Evolutionary conservation across 2,797 vertebrate species (phyloP).

Genomic region (Allenopithecus nigroviridis): DNA sequence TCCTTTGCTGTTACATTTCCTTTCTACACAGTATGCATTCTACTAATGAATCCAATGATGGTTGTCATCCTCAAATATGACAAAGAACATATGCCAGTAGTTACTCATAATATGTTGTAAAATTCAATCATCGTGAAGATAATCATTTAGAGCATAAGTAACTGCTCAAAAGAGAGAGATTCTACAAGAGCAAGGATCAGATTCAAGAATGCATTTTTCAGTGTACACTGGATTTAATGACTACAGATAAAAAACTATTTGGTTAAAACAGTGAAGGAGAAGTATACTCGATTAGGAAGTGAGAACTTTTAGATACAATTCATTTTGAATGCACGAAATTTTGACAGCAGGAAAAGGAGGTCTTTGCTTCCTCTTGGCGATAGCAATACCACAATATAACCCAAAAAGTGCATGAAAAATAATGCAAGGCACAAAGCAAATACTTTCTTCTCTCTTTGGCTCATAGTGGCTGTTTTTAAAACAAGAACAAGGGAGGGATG

Average conservation of each 20-base stretch:
- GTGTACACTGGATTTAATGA: background rate
- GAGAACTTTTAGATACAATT: background rate
- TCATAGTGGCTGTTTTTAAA: background rate
- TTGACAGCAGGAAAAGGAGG: background rate
- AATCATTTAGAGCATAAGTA: background rate
- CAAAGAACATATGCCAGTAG: background rate
- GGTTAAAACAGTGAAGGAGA: background rate
- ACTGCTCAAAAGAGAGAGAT: background rate
- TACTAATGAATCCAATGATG: background rate
- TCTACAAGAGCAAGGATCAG: background rate
- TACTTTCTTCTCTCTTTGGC: background rate
- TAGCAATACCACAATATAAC: background rate
- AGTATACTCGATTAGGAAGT: background rate
- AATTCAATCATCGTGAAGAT: background rate
- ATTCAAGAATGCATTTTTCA: background rate
- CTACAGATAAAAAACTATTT: background rate
- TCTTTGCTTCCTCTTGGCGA: background rate
- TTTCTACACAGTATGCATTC: background rate
- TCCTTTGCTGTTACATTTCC: background rate
- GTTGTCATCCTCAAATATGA: too few species aligned
- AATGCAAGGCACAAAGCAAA: background rate
- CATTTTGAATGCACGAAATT: background rate
- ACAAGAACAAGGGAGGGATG: background rate
- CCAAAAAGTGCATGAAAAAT: background rate
- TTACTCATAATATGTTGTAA: background rate